These are phyloP conservation scores for Asbolus verrucosus DNA, from an alignment of 1,140 invertebrate genomes.

Conservation along the genomic window DNA sequence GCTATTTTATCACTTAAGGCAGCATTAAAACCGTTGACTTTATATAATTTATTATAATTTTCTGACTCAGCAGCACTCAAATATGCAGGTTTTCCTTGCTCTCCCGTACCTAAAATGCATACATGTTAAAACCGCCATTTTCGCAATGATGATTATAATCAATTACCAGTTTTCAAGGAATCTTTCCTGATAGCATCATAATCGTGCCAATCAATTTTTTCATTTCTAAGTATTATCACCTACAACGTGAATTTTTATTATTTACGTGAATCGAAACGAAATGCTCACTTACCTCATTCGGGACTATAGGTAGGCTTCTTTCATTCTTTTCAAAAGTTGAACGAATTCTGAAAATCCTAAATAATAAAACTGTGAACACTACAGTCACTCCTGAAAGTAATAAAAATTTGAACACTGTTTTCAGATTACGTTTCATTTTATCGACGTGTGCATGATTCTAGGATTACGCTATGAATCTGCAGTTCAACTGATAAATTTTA, in stretches of 20 bases:
- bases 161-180: slow-evolving; percentile 70
- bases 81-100: slow-evolving; percentile 76
- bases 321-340: slow-evolving; percentile 23
- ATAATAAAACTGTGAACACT: slow-evolving; percentile 59
- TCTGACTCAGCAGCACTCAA: slow-evolving; percentile 70
- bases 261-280: too few species aligned
- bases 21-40: slow-evolving; percentile 91
- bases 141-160: too few species aligned
- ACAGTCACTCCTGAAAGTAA: slow-evolving; percentile 59
- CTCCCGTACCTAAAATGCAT: slow-evolving; percentile 73
- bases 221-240: slow-evolving; percentile 53
- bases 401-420: slow-evolving; percentile 62
- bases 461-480: not conserved
- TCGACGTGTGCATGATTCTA: slow-evolving; percentile 22
- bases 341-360: slow-evolving; percentile 55
- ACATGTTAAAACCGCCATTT: not conserved
- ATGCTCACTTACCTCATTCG: too few species aligned
- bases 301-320: too few species aligned
- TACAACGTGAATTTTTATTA: too few species aligned
- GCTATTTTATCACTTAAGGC: slow-evolving; percentile 91
- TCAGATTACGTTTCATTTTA: slow-evolving; percentile 62
- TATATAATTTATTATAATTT: slow-evolving; percentile 76
- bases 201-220: slow-evolving; percentile 89
- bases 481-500: slow-evolving; percentile 10
- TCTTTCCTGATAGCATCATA: slow-evolving; percentile 80